A percentile compares a stretch with the other conserved stretches of the same genome.
phyloP scores from a whole-genome alignment of 2,113 vertebrate species.

The Fregata magnificens region DNA sequence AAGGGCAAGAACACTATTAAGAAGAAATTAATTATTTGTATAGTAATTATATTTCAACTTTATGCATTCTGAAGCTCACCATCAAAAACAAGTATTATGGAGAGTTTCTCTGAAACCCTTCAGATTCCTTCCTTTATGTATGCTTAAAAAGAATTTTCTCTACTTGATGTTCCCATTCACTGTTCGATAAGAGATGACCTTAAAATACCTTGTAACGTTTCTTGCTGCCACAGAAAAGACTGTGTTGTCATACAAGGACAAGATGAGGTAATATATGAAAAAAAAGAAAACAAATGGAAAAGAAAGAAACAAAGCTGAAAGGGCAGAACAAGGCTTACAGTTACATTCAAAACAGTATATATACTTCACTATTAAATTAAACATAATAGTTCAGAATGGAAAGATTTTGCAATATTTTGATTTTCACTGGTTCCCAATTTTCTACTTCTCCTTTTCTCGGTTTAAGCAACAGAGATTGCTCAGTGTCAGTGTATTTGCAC shows the following conservation, averaged over 20 bases:
- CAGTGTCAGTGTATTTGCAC: not conserved
- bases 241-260: not conserved
- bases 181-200: not conserved
- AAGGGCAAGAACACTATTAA: conserved; percentile 57
- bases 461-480: not conserved
- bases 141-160: not conserved
- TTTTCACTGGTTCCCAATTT: not conserved
- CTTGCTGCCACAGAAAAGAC: not conserved
- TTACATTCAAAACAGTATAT: not conserved
- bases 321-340: not conserved
- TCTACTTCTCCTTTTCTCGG: not conserved
- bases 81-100: not conserved
- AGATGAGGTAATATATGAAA: not conserved
- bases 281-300: not conserved
- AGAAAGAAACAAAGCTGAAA: not conserved
- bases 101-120: not conserved
- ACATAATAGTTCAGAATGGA: not conserved
- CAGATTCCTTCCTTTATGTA: not conserved
- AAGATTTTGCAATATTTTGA: not conserved
- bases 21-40: not conserved
- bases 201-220: not conserved
- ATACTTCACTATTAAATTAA: not conserved
- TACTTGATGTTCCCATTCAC: not conserved
- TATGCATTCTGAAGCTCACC: not conserved
- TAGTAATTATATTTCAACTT: not conserved